These are phyloP conservation scores for Yponomeuta cagnagella DNA, from an alignment of 2,888 invertebrate species.

Conservation along the genomic window DNA sequence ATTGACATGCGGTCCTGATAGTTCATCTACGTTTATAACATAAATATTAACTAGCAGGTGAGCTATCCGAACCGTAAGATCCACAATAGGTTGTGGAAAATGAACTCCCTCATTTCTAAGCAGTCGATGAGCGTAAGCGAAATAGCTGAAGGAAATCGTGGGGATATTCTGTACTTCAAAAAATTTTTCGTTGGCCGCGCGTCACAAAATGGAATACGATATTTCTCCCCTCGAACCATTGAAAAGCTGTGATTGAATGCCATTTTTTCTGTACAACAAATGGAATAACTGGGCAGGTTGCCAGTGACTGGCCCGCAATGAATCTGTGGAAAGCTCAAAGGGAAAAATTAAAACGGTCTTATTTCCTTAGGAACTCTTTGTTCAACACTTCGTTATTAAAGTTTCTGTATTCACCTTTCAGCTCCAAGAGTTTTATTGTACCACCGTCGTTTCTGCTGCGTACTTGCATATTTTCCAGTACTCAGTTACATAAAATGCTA, in stretches of 20 bases:
- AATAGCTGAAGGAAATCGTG: no score
- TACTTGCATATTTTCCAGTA: background rate
- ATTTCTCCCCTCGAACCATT: background rate
- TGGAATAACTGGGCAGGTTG: conserved; percentile 1
- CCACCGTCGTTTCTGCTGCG: background rate
- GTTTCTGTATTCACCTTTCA: background rate
- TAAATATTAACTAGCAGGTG: no score
- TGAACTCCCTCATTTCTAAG: no score
- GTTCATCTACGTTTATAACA: no score
- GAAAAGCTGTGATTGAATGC: conserved; percentile 10
- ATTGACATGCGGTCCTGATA: no score
- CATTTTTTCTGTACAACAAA: conserved; percentile 3
- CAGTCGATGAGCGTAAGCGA: no score
- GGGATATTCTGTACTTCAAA: no score
- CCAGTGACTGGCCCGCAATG: conserved; percentile 1
- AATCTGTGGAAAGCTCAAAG: background rate
- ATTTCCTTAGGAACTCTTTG: background rate
- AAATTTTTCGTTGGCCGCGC: no score
- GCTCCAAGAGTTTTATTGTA: background rate
- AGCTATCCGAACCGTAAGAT: no score
- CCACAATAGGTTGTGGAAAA: no score
- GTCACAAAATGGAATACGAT: background rate
- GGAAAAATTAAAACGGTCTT: background rate
- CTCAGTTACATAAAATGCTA: no score
- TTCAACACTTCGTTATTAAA: conserved; percentile 1